These are phyloP conservation scores for Cavia porcellus DNA, from an alignment of 2,113 vertebrate species.

Conservation along the genomic window DNA sequence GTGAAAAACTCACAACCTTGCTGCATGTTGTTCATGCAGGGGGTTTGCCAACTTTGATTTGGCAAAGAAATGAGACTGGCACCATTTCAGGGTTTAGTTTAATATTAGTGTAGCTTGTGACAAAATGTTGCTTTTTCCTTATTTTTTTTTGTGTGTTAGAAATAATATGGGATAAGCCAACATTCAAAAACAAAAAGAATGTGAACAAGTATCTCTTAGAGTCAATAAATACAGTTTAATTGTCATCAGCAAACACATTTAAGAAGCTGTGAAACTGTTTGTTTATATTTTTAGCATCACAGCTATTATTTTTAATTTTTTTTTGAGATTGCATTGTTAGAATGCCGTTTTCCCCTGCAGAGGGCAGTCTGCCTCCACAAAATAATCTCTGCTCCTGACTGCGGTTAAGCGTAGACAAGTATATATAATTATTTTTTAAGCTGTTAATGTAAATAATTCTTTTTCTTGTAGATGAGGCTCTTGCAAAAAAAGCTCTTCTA, in stretches of 20 bases:
- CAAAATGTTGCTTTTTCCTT: neutral
- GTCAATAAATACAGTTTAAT: constrained; percentile 11
- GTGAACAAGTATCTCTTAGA: neutral
- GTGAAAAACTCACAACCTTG: neutral
- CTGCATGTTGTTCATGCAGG: neutral
- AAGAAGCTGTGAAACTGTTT: constrained; percentile 64
- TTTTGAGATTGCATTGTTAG: neutral
- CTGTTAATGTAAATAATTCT: constrained; percentile 86
- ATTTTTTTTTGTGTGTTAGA: neutral
- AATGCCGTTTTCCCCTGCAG: constrained; percentile 84
- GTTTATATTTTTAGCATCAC: constrained; percentile 64
- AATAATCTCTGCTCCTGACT: constrained; percentile 27
- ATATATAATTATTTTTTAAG: constrained; percentile 86
- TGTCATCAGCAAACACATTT: constrained; percentile 50
- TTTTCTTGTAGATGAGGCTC: constrained; percentile 78
- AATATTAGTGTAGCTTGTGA: neutral
- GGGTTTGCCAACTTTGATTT: neutral
- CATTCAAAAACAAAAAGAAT: neutral
- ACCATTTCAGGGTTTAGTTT: neutral
- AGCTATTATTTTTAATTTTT: neutral
- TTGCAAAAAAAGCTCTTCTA: constrained; percentile 58
- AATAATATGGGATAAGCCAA: neutral
- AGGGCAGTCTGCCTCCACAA: constrained; percentile 89
- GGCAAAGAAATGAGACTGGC: neutral
- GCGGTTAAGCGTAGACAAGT: constrained; percentile 57